Evolutionary conservation across 2,797 vertebrate species (phyloP).

Genomic region (Coregonus suidteri): DNA sequence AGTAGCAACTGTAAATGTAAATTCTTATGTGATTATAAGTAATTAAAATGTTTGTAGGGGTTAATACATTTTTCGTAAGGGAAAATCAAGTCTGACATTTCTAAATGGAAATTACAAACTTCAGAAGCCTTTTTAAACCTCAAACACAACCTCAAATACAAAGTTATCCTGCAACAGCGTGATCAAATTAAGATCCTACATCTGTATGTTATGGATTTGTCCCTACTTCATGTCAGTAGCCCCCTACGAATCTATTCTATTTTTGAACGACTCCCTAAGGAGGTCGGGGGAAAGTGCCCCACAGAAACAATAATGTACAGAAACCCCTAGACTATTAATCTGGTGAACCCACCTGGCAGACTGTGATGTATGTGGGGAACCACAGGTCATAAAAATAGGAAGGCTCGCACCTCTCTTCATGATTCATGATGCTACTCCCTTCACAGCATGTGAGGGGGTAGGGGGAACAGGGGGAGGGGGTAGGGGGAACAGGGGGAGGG

Average conservation of each 20-base stretch:
- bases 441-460: neutral
- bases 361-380: neutral
- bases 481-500: neutral
- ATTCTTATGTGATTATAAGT: no score
- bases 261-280: neutral
- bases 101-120: neutral
- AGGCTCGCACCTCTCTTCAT: neutral
- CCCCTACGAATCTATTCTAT: neutral
- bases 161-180: no score
- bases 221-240: neutral
- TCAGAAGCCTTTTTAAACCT: neutral
- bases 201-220: neutral
- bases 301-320: neutral
- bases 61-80: no score
- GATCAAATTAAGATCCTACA: no score
- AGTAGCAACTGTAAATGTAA: no score
- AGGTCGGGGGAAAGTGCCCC: neutral
- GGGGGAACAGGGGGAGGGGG: neutral
- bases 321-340: neutral
- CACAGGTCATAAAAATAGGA: neutral
- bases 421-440: slow-evolving; percentile 1
- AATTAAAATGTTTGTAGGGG: no score
- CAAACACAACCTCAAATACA: no score
- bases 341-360: neutral
- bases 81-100: no score